Evolutionary conservation across 2,888 invertebrate genomes (phyloP), one percentile per base, ranked within the genome.

Genomic region (Drepanosiphum platanoidis): DNA sequence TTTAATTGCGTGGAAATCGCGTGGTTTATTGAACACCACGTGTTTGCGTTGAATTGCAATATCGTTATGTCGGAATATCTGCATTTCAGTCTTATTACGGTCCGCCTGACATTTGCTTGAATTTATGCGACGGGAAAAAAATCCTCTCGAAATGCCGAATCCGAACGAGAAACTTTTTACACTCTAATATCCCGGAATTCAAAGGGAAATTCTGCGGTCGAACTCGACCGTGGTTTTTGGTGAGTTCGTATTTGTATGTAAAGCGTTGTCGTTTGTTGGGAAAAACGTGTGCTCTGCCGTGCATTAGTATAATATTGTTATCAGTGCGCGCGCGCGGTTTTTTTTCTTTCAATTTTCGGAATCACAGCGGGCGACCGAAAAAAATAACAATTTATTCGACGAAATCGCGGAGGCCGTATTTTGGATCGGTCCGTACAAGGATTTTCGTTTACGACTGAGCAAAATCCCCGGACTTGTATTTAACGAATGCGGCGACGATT

Each of bases 401-500:
- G 84, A 75, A 75, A 77, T 75, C 30, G n/a, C 70, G 9, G 52
- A 84, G n/a, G 30, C 75, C 18, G 3, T 68, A 74, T 77, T 84
- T 84, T 84, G 84, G 84, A 30, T 84, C 30, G 75, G 84, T 5
- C 84, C 77, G 13, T 84, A 84, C n/a, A n/a, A 22, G 1, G 77
- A 84, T 32, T 68, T 77, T 3, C 30, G 58, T 39, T 36, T n/a
- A 4, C n/a, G 39, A 64, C 15, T 77, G 30, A 77, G 5, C 13
- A 13, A 58, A n/a, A 22, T 84, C 32, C 39, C 84, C 0, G 84
- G 68, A 52, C 11, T 75, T 52, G 0, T 58, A 1, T 39, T 30
- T 22, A 58, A 46, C 30, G 52, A 77, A 30, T 30, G 36, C 22
- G 34, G 34, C 9, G 39, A 72, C 9, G 30, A 58, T 30, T n/a